phyloP scores from a whole-genome alignment of 1,140 invertebrate species.

The Lepidurus couesii region DNA sequence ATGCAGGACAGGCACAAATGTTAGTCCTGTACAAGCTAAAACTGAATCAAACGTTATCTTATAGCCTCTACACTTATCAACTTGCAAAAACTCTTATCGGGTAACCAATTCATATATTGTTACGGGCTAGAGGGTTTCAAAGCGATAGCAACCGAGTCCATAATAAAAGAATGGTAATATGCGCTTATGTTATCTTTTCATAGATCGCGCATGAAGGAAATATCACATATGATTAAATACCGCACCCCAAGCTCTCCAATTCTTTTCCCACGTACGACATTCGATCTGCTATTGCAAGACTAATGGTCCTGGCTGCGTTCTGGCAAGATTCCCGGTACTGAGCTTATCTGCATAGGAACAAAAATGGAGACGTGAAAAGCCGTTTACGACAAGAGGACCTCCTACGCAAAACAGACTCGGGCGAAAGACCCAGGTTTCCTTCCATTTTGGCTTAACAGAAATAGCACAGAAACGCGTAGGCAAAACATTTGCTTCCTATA shows the following conservation, averaged over 20 bases:
- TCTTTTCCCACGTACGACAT: background rate
- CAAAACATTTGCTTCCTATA: background rate
- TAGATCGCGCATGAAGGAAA: background rate
- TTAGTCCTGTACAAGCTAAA: too few relatives aligned
- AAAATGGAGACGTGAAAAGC: background rate
- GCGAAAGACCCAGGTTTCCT: background rate
- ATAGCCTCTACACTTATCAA: background rate
- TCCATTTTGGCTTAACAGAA: background rate
- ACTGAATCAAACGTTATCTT: too few relatives aligned
- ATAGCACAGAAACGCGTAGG: constrained; percentile 7
- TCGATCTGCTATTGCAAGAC: background rate
- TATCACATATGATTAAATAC: background rate
- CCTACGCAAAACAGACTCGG: background rate
- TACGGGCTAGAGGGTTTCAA: background rate
- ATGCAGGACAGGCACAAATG: too few relatives aligned
- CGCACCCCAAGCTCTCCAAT: background rate
- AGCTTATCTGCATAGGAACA: constrained; percentile 9
- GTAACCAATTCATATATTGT: background rate
- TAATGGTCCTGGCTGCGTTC: background rate
- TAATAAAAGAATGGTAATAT: background rate
- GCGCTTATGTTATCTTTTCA: too few relatives aligned
- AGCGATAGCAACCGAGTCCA: background rate
- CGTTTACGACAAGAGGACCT: background rate
- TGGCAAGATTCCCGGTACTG: background rate
- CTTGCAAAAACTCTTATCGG: background rate